These are phyloP conservation scores for Cheilosia urbana DNA, from an alignment of 2,888 invertebrate species.

Conservation along the genomic window DNA sequence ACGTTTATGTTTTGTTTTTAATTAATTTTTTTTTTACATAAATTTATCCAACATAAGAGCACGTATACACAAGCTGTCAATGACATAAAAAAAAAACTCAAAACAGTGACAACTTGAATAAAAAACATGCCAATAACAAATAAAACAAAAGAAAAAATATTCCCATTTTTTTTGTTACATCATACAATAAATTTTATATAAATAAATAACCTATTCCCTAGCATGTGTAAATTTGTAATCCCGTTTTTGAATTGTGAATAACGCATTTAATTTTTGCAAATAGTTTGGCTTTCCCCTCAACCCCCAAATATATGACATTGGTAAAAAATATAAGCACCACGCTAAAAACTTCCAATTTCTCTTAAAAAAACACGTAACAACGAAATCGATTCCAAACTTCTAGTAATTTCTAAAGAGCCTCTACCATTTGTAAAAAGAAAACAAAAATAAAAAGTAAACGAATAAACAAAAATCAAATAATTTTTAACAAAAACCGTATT, in stretches of 20 bases:
- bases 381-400: slow-evolving; percentile 60
- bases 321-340: neutral
- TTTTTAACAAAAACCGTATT: slow-evolving; percentile 44
- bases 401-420: slow-evolving; percentile 78
- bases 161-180: slow-evolving; percentile 9
- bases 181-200: slow-evolving; percentile 27
- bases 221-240: slow-evolving; percentile 57
- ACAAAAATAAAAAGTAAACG: slow-evolving; percentile 50
- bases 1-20: slow-evolving; percentile 71
- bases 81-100: slow-evolving; percentile 12
- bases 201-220: slow-evolving; percentile 35
- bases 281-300: slow-evolving; percentile 58
- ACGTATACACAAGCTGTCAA: slow-evolving; percentile 20
- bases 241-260: slow-evolving; percentile 29
- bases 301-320: slow-evolving; percentile 8
- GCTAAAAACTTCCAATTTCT: slow-evolving; percentile 11
- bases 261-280: slow-evolving; percentile 68
- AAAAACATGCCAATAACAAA: slow-evolving; percentile 14
- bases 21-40: slow-evolving; percentile 24
- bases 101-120: slow-evolving; percentile 23
- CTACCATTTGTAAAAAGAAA: slow-evolving; percentile 77
- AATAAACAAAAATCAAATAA: slow-evolving; percentile 18
- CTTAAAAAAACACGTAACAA: slow-evolving; percentile 31
- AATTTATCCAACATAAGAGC: slow-evolving; percentile 42
- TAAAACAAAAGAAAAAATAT: neutral